Conservation (phyloP, 2,888 invertebrate species). For the Leptinotarsa haldemani region DNA sequence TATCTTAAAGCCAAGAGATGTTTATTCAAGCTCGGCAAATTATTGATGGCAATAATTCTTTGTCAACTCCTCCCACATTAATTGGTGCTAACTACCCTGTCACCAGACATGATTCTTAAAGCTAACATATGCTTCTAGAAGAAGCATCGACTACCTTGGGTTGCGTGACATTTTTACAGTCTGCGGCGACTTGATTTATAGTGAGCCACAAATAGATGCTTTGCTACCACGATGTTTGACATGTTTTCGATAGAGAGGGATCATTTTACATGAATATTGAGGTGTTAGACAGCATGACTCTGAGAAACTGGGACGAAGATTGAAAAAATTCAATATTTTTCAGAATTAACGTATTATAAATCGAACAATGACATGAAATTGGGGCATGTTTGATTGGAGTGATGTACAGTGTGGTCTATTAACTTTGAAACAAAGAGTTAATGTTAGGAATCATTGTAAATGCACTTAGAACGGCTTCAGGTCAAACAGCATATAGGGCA, state of each 20-base stretch:
- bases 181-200: conserved; percentile 13
- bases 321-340: neutral
- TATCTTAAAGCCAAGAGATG: conserved; percentile 39
- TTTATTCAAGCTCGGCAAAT: conserved; percentile 39
- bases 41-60: conserved; percentile 48
- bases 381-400: too few relatives aligned
- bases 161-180: conserved; percentile 28
- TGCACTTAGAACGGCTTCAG: too few relatives aligned
- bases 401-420: too few relatives aligned
- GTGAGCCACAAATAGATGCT: conserved; percentile 5
- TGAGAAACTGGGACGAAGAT: neutral
- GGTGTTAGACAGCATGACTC: neutral
- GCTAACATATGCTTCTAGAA: conserved; percentile 55
- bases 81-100: conserved; percentile 54
- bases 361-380: too few relatives aligned
- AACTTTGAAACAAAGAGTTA: too few relatives aligned
- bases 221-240: conserved; percentile 1
- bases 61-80: conserved; percentile 52
- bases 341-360: neutral
- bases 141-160: conserved; percentile 60
- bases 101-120: conserved; percentile 56
- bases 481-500: too few relatives aligned
- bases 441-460: too few relatives aligned
- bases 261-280: neutral
- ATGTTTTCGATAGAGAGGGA: conserved; percentile 13